These are phyloP conservation scores for Chromoteleia sp. DNA, from an alignment of 2,888 invertebrate species.

Conservation along the genomic window DNA sequence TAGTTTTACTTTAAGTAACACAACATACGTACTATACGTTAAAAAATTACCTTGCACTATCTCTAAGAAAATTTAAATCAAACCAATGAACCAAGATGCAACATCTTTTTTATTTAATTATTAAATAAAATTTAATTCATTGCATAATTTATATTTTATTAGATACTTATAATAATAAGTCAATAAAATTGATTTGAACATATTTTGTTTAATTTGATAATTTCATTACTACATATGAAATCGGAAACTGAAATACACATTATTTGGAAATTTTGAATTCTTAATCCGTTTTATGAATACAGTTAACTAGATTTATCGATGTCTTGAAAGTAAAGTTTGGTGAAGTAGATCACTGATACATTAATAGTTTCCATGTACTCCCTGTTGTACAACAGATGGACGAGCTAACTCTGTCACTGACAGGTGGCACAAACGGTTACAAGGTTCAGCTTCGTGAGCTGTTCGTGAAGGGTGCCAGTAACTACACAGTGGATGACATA, in stretches of 20 bases:
- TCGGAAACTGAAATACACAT: too few relatives aligned
- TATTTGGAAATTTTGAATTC: not conserved
- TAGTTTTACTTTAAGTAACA: constrained; percentile 33
- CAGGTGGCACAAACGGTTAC: constrained; percentile 86
- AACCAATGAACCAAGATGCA: too few relatives aligned
- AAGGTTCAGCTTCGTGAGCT: constrained; percentile 84
- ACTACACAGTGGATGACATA: constrained; percentile 85
- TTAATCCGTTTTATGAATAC: not conserved
- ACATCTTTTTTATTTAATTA: too few relatives aligned
- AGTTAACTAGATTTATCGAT: not conserved
- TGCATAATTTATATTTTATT: too few relatives aligned
- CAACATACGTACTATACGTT: constrained; percentile 8
- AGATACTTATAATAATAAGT: too few relatives aligned
- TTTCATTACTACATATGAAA: too few relatives aligned
- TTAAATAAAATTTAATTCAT: too few relatives aligned
- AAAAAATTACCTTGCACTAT: not conserved
- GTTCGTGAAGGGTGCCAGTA: constrained; percentile 85
- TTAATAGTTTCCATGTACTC: constrained; percentile 58
- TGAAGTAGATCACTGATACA: constrained; percentile 48
- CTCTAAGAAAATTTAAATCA: not conserved
- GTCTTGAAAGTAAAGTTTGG: constrained; percentile 42
- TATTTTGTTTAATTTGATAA: too few relatives aligned
- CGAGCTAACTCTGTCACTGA: constrained; percentile 86
- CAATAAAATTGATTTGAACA: too few relatives aligned
- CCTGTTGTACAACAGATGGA: constrained; percentile 82